A percentile compares a stretch with the other conserved stretches of the same genome.
Evolutionary conservation across 2,113 vertebrate genomes (phyloP).

Genomic region (Sebastes fasciatus): DNA sequence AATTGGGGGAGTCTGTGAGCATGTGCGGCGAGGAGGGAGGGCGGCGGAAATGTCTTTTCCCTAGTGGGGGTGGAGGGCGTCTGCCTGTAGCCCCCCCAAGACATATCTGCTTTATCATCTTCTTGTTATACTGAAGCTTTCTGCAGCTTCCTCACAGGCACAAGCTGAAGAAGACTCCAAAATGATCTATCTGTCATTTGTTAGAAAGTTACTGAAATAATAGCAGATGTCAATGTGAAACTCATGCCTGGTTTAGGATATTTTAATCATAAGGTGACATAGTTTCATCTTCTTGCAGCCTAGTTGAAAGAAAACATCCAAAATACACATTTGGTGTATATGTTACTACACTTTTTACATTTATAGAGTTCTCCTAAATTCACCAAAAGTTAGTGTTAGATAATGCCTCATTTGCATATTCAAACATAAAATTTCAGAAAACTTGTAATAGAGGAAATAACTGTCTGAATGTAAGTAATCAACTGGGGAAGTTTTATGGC

Average conservation of each 20-base stretch:
- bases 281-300: no score
- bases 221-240: background rate
- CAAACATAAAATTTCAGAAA: no score
- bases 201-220: constrained; percentile 16
- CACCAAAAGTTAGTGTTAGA: no score
- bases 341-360: no score
- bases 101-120: constrained; percentile 55
- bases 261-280: background rate
- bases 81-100: constrained; percentile 35
- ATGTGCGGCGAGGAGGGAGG: constrained; percentile 34
- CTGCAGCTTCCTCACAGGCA: constrained; percentile 12
- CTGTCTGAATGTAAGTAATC: no score
- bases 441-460: no score
- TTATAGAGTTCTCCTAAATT: no score
- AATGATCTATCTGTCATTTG: background rate
- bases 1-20: constrained; percentile 69
- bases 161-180: constrained; percentile 6
- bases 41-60: constrained; percentile 22
- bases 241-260: background rate
- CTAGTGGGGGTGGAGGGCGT: constrained; percentile 22
- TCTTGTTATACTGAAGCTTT: constrained; percentile 37
- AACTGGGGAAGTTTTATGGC: no score
- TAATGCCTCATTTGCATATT: no score
- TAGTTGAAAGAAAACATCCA: no score
- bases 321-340: no score